These are phyloP conservation scores for Oxyteleia sp. DNA, from an alignment of 2,888 invertebrate genomes.

Conservation along the genomic window DNA sequence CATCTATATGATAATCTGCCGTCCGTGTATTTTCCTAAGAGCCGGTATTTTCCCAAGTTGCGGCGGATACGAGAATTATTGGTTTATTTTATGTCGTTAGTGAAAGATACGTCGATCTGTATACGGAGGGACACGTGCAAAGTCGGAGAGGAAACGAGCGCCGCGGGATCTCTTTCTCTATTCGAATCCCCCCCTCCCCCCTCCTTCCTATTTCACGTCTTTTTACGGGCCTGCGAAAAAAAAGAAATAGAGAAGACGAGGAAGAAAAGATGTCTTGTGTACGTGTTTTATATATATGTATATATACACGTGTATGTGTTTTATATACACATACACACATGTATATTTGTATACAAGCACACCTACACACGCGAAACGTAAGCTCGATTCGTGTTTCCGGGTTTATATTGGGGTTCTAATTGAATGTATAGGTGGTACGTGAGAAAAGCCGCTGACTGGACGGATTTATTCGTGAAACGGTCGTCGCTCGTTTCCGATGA, in stretches of 20 bases:
- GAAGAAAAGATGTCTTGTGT: not conserved
- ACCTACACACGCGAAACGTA: conserved; percentile 8
- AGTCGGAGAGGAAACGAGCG: conserved; percentile 76
- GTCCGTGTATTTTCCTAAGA: conserved; percentile 20
- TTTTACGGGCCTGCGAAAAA: conserved; percentile 29
- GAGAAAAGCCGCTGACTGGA: conserved; percentile 67
- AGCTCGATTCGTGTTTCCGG: conserved; percentile 45
- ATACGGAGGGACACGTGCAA: conserved; percentile 46
- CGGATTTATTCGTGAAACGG: conserved; percentile 62
- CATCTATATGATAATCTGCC: conserved; percentile 38
- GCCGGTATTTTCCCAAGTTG: conserved; percentile 20
- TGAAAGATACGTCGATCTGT: conserved; percentile 45
- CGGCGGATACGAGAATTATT: conserved; percentile 23
- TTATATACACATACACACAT: not conserved
- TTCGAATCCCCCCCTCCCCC: conserved; percentile 74
- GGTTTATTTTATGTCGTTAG: conserved; percentile 57
- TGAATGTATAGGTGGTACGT: conserved; percentile 64
- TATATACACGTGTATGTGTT: not conserved
- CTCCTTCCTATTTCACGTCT: conserved; percentile 15
- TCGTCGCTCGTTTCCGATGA: conserved; percentile 37
- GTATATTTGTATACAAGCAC: not conserved
- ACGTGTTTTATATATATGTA: not conserved
- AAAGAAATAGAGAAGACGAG: conserved; percentile 10
- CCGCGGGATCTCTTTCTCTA: conserved; percentile 82
- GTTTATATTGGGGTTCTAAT: conserved; percentile 57